Evolutionary conservation across 2,113 vertebrate species (phyloP).

Genomic region (Paratilapia polleni): DNA sequence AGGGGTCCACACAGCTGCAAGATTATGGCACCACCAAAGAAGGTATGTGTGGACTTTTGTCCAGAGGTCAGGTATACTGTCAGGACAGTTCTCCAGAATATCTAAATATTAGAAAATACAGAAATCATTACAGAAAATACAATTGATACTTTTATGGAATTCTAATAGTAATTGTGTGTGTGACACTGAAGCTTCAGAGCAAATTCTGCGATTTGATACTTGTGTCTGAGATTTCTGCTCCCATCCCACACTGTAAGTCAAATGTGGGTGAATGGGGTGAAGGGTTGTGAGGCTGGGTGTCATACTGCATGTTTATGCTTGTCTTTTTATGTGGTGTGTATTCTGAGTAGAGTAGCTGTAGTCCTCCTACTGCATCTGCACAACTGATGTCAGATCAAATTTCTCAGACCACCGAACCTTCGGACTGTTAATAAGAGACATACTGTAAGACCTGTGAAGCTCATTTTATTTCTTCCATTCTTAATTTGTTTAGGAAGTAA

Average conservation of each 20-base stretch:
- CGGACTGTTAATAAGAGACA: neutral
- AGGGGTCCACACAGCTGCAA: conserved; percentile 55
- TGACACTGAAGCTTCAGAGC: neutral
- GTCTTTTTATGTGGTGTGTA: neutral
- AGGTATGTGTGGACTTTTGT: conserved; percentile 58
- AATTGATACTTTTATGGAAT: neutral
- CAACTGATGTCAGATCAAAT: neutral
- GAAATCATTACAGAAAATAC: neutral
- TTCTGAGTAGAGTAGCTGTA: neutral
- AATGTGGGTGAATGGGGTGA: neutral
- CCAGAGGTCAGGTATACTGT: neutral
- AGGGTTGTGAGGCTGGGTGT: neutral
- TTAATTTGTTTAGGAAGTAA: neutral
- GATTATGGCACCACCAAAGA: conserved; percentile 73
- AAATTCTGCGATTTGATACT: neutral
- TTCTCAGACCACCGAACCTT: neutral
- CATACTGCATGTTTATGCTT: neutral
- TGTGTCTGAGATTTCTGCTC: neutral
- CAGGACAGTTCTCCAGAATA: neutral
- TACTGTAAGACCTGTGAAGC: neutral
- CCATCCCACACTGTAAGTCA: accelerated
- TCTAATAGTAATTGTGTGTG: neutral
- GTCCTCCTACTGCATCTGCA: neutral
- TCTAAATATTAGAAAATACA: neutral
- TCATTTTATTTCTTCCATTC: neutral